Percentiles rank a stretch among this genome's conserved stretches.
Conservation (phyloP, 2,113 vertebrate species). For the Neodon shergylaensis region DNA sequence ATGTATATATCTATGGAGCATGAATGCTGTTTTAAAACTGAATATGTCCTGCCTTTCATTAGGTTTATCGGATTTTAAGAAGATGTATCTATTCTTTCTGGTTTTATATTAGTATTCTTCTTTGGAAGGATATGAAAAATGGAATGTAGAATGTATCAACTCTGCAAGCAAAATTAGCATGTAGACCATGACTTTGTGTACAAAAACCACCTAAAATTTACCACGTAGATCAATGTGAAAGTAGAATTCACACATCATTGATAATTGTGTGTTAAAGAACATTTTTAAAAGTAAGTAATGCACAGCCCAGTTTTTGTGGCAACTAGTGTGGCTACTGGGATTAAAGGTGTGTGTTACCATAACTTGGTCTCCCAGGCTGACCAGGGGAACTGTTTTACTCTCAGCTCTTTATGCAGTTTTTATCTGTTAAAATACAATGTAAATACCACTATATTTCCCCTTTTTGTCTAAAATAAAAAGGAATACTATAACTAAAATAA, state of each 20-base stretch:
- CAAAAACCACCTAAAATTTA: slow-evolving; percentile 68
- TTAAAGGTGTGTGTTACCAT: too few species aligned
- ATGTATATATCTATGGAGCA: background rate
- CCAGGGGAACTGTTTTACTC: too few species aligned
- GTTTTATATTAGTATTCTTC: slow-evolving; percentile 65
- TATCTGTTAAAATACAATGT: too few species aligned
- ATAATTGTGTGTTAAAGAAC: slow-evolving; percentile 66
- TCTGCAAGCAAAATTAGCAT: slow-evolving; percentile 62
- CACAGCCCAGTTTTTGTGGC: too few species aligned
- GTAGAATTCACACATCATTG: slow-evolving; percentile 59
- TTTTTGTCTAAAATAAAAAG: too few species aligned
- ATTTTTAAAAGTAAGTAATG: slow-evolving; percentile 50
- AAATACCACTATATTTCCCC: too few species aligned
- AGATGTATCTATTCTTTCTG: background rate
- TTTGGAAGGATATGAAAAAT: slow-evolving; percentile 66
- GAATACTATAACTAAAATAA: too few species aligned
- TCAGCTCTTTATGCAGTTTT: too few species aligned
- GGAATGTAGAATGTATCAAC: slow-evolving; percentile 65
- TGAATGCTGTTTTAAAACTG: slow-evolving; percentile 4
- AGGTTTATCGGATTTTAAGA: slow-evolving; percentile 53
- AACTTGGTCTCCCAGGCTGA: too few species aligned
- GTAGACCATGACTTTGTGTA: slow-evolving; percentile 36
- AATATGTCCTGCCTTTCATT: slow-evolving; percentile 62
- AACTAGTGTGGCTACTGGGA: too few species aligned
- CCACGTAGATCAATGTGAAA: slow-evolving; percentile 37